Percentiles rank a stretch among this genome's conserved stretches.
phyloP scores from a whole-genome alignment of 1,140 invertebrate genomes.

The Mycetomoellerius zeteki region DNA sequence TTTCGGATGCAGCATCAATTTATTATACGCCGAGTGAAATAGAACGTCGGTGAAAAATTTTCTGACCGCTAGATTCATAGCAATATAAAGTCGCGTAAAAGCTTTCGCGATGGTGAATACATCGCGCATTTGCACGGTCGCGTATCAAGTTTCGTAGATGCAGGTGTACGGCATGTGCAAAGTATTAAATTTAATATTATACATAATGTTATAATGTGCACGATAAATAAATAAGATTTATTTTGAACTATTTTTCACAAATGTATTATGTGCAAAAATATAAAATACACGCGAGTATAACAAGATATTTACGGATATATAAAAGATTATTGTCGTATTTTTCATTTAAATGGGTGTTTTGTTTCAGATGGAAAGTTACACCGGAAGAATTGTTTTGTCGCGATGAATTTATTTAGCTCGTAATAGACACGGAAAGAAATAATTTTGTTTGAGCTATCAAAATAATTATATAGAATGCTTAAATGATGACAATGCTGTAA shows the following conservation, averaged over 20 bases:
- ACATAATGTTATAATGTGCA: background rate
- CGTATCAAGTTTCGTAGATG: background rate
- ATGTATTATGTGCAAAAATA: background rate
- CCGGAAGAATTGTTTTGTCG: background rate
- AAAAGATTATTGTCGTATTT: background rate
- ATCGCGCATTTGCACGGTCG: background rate
- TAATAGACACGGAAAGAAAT: background rate
- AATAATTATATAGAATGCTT: too few relatives aligned
- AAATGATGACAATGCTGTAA: too few relatives aligned
- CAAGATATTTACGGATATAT: background rate
- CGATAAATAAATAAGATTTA: slow-evolving; percentile 19
- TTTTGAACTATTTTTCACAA: background rate
- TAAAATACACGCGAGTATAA: background rate
- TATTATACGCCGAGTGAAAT: slow-evolving; percentile 65
- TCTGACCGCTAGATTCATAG: slow-evolving; percentile 38
- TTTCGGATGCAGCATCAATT: slow-evolving; percentile 67
- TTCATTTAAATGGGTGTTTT: background rate
- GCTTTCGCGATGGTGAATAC: slow-evolving; percentile 39
- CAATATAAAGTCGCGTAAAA: slow-evolving; percentile 56
- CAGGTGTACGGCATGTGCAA: background rate
- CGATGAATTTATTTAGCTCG: background rate
- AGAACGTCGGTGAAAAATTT: slow-evolving; percentile 53
- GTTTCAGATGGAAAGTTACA: background rate
- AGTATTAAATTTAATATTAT: background rate
- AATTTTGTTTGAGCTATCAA: too few relatives aligned